These are phyloP conservation scores for Drosophila koepferae DNA, from an alignment of 2,888 invertebrate species.

Conservation along the genomic window DNA sequence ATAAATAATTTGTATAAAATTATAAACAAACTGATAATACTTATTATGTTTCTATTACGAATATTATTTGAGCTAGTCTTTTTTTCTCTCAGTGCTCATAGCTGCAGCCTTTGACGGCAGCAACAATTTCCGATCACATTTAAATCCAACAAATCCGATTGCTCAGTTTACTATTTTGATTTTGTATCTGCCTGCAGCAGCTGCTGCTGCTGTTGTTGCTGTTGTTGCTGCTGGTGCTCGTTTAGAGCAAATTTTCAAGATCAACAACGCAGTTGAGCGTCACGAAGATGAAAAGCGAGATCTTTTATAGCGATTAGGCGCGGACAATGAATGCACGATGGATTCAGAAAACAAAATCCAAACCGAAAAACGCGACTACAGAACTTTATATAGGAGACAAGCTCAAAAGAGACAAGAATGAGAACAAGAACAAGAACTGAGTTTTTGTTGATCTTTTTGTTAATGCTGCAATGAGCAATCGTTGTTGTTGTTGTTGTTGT, in stretches of 20 bases:
- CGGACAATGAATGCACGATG: slow-evolving; percentile 80
- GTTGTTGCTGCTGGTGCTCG: slow-evolving; percentile 30
- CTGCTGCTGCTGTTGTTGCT: slow-evolving; percentile 12
- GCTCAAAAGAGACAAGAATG: slow-evolving; percentile 70
- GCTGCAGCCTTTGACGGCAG: slow-evolving; percentile 26
- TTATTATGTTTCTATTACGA: too few species aligned
- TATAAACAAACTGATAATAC: too few species aligned
- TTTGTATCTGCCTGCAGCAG: slow-evolving; percentile 41
- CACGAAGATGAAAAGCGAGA: slow-evolving; percentile 80
- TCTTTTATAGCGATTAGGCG: slow-evolving; percentile 71
- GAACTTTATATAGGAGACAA: slow-evolving; percentile 56
- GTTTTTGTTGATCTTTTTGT: slow-evolving; percentile 51
- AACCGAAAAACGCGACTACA: slow-evolving; percentile 45
- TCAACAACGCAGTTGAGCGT: slow-evolving; percentile 77
- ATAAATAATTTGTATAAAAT: too few species aligned
- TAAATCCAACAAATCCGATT: slow-evolving; percentile 47
- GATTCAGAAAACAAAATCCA: slow-evolving; percentile 52
- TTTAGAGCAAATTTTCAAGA: slow-evolving; percentile 72
- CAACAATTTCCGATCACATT: slow-evolving; percentile 57
- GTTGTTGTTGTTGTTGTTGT: slow-evolving; percentile 1
- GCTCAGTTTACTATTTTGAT: slow-evolving; percentile 61
- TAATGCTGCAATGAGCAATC: slow-evolving; percentile 18
- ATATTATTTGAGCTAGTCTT: too few species aligned
- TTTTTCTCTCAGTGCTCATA: slow-evolving; percentile 44
- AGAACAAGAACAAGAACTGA: slow-evolving; percentile 72